A percentile compares a stretch with the other conserved stretches of the same genome.
These are phyloP conservation scores for Drosophila lutescens DNA, from an alignment of 2,888 invertebrate genomes.

Conservation along the genomic window DNA sequence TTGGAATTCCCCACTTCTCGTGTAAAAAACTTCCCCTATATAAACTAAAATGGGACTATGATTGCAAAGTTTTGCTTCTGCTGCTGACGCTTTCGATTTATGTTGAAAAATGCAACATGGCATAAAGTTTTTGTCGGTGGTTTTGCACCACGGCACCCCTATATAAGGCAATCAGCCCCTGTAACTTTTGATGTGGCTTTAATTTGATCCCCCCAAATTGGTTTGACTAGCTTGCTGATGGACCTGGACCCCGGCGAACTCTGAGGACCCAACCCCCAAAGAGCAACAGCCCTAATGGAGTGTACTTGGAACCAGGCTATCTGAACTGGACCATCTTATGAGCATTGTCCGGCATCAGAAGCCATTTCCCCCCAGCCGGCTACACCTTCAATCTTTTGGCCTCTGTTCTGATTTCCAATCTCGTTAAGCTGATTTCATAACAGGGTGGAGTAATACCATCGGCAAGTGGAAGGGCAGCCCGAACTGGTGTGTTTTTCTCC, in stretches of 20 bases:
- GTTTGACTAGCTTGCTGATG: slow-evolving; percentile 64
- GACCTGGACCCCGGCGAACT: slow-evolving; percentile 47
- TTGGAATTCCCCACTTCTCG: slow-evolving; percentile 38
- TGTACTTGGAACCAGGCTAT: slow-evolving; percentile 35
- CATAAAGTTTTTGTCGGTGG: slow-evolving; percentile 55
- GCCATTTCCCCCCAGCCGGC: slow-evolving; percentile 12
- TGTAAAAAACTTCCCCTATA: slow-evolving; percentile 24
- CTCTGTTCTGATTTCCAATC: slow-evolving; percentile 72
- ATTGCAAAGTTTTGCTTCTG: slow-evolving; percentile 52
- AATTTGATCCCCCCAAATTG: slow-evolving; percentile 76
- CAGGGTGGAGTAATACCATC: slow-evolving; percentile 44
- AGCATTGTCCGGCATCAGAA: slow-evolving; percentile 43
- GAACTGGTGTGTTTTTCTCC: slow-evolving; percentile 15
- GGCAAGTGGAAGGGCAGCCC: slow-evolving; percentile 9
- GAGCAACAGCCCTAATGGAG: slow-evolving; percentile 46
- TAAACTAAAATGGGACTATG: slow-evolving; percentile 34
- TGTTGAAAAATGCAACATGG: slow-evolving; percentile 66
- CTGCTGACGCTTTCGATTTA: slow-evolving; percentile 69
- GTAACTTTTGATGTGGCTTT: slow-evolving; percentile 60
- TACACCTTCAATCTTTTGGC: slow-evolving; percentile 39
- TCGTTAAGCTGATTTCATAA: slow-evolving; percentile 78
- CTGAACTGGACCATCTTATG: slow-evolving; percentile 42
- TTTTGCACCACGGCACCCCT: background rate
- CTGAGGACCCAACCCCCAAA: slow-evolving; percentile 38
- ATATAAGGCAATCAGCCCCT: slow-evolving; percentile 6